Percentiles rank a stretch among this genome's conserved stretches.
Conservation (phyloP, 2,113 vertebrate species). For the Piprites chloris region DNA sequence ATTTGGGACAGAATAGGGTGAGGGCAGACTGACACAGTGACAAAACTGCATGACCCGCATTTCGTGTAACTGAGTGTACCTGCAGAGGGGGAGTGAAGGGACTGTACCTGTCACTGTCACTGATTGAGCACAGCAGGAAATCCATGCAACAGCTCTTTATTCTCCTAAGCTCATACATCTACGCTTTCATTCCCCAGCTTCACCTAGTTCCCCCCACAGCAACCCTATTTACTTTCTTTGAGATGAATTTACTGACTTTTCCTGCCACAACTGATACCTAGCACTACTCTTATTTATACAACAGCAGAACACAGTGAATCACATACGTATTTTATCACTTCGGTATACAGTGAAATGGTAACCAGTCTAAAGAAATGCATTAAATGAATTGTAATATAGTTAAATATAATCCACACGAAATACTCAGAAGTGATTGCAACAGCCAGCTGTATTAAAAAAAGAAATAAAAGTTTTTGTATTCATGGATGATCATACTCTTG, state of each 20-base stretch:
- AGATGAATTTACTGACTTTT: not conserved
- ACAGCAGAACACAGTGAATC: not conserved
- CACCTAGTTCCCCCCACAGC: not conserved
- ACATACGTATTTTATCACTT: not conserved
- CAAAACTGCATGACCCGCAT: not conserved
- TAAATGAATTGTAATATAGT: not conserved
- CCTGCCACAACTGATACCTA: not conserved
- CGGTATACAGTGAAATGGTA: not conserved
- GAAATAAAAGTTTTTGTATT: not conserved
- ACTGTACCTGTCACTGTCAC: not conserved
- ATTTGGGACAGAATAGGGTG: not conserved
- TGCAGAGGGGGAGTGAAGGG: not conserved
- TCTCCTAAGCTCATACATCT: not conserved
- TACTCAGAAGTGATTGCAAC: not conserved
- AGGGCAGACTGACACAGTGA: not conserved
- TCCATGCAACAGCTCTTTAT: not conserved
- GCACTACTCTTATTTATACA: not conserved
- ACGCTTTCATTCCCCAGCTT: not conserved
- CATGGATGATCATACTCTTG: not conserved
- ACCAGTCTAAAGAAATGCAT: not conserved
- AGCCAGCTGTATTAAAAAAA: not conserved
- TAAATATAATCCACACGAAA: not conserved
- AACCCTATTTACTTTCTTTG: not conserved
- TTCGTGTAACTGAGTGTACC: not conserved
- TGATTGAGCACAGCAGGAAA: not conserved